Evolutionary conservation across 2,888 invertebrate species (phyloP).

Genomic region (Scotopteryx bipunctaria): DNA sequence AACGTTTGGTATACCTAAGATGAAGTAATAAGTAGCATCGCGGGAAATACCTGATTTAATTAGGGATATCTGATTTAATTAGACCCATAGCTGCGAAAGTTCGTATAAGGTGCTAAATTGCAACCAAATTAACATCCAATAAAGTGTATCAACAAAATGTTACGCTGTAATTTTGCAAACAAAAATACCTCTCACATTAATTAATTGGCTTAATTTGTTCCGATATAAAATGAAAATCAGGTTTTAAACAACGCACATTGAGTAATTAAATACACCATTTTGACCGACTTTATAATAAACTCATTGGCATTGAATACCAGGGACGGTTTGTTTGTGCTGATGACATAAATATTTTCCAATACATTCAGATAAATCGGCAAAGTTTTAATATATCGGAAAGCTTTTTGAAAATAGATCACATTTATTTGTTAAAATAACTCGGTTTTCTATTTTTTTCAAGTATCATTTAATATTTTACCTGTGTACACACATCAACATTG

Average conservation of each 20-base stretch:
- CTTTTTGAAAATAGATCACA: background rate
- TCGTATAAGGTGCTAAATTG: background rate
- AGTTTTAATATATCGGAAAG: conserved; percentile 4
- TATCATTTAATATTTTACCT: too few relatives aligned
- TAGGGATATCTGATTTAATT: too few relatives aligned
- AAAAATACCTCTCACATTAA: conserved; percentile 5
- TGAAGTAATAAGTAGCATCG: too few relatives aligned
- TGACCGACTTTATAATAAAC: conserved; percentile 7
- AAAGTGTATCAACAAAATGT: conserved; percentile 1
- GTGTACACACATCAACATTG: too few relatives aligned
- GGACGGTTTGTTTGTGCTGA: conserved; percentile 3
- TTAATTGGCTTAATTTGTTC: conserved; percentile 10
- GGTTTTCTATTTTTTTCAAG: too few relatives aligned
- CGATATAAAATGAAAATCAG: conserved; percentile 16
- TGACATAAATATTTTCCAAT: conserved; percentile 14
- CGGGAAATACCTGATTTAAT: too few relatives aligned
- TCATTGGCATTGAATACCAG: conserved; percentile 8
- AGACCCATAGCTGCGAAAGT: too few relatives aligned
- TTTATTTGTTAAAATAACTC: too few relatives aligned
- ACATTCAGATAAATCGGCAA: conserved; percentile 3
- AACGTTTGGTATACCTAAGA: too few relatives aligned
- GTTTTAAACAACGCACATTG: conserved; percentile 4
- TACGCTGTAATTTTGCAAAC: background rate
- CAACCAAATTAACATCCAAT: conserved; percentile 1
- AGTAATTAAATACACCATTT: conserved; percentile 18